Conservation (phyloP, 2,888 invertebrate genomes). For the Cataglyphis cursor region DNA sequence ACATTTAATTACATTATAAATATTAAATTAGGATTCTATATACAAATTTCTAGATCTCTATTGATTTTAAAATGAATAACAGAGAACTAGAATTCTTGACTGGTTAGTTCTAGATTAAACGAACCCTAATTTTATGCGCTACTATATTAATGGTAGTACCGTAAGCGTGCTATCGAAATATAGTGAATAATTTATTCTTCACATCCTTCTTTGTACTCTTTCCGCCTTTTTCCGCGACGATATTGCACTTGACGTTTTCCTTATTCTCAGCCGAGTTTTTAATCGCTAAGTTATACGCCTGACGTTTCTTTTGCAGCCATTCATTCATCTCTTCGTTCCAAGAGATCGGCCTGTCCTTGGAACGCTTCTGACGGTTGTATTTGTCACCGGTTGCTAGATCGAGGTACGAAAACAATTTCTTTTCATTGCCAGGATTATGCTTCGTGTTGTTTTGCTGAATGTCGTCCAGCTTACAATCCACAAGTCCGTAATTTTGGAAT, state of each 20-base stretch:
- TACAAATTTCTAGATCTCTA: not conserved
- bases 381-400: constrained; percentile 75
- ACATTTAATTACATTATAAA: constrained; percentile 5
- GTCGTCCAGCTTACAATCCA: constrained; percentile 70
- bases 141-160: not conserved
- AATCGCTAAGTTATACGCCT: constrained; percentile 80
- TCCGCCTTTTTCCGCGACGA: constrained; percentile 66
- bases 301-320: constrained; percentile 82
- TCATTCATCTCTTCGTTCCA: constrained; percentile 83
- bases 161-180: constrained; percentile 78
- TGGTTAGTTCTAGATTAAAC: not conserved
- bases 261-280: constrained; percentile 77
- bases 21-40: not conserved
- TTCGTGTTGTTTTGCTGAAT: not conserved
- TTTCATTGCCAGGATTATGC: constrained; percentile 44
- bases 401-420: constrained; percentile 73
- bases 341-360: constrained; percentile 80
- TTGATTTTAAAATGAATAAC: not conserved
- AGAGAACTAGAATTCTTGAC: not conserved
- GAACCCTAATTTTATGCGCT: not conserved
- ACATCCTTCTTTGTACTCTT: constrained; percentile 74
- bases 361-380: constrained; percentile 29
- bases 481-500: constrained; percentile 83
- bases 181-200: constrained; percentile 80
- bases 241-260: constrained; percentile 75